These are phyloP conservation scores for Plodia interpunctella DNA, from an alignment of 1,140 invertebrate species.

Conservation along the genomic window DNA sequence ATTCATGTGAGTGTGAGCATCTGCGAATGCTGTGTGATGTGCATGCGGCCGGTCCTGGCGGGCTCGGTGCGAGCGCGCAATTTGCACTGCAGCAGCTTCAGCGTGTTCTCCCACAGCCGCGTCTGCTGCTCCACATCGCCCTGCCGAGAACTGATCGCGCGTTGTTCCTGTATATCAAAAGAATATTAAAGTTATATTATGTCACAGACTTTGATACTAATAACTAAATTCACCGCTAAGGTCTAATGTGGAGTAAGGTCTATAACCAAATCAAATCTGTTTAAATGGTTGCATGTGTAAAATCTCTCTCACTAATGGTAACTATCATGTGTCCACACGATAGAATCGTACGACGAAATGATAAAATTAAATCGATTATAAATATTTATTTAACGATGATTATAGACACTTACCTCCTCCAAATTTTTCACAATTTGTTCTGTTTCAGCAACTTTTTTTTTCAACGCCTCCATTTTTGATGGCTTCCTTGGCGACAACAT, in stretches of 20 bases:
- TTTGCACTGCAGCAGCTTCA: conserved; percentile 63
- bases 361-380: background rate
- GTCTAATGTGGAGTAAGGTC: no score
- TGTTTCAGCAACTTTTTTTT: conserved; percentile 59
- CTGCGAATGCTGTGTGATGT: conserved; percentile 72
- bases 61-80: conserved; percentile 57
- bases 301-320: no score
- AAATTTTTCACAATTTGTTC: conserved; percentile 64
- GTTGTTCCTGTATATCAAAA: conserved; percentile 57
- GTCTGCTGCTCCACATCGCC: conserved; percentile 69
- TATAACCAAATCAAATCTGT: no score
- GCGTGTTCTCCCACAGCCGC: conserved; percentile 60
- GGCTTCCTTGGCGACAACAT: conserved; percentile 69
- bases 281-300: no score
- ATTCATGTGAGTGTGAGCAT: conserved; percentile 65
- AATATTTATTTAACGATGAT: background rate
- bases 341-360: background rate
- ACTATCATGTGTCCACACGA: no score
- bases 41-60: conserved; percentile 60
- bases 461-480: conserved; percentile 69
- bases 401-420: conserved; percentile 52
- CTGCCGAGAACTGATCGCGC: conserved; percentile 68
- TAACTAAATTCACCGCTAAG: no score
- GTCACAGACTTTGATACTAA: no score
- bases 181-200: no score